These are phyloP conservation scores for Trogon melanurus DNA, from an alignment of 2,113 vertebrate genomes.

Conservation along the genomic window DNA sequence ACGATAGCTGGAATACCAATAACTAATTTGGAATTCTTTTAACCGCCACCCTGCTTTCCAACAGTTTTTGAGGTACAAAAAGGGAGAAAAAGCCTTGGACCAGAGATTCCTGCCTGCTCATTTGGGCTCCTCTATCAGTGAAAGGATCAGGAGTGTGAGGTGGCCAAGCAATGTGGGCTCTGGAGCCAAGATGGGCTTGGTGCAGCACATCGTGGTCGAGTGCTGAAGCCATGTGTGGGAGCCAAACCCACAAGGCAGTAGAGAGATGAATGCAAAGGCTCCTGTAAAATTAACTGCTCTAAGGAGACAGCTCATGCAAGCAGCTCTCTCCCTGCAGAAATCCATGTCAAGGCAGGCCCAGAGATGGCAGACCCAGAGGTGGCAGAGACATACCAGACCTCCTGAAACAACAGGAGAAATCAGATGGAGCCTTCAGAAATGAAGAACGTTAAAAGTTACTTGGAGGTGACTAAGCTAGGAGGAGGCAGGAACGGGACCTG, in stretches of 20 bases:
- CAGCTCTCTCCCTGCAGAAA: not conserved
- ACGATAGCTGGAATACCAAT: not conserved
- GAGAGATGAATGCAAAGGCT: not conserved
- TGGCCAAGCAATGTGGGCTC: not conserved
- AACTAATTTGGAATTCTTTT: not conserved
- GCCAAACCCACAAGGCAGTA: conserved; percentile 4
- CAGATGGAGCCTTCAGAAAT: not conserved
- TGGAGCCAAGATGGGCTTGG: not conserved
- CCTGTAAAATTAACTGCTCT: not conserved
- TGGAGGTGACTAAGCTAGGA: not conserved
- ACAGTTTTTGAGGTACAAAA: not conserved
- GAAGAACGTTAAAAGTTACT: not conserved
- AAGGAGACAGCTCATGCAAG: not conserved
- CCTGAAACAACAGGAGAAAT: not conserved
- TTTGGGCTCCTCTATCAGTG: not conserved
- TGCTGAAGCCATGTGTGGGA: not conserved
- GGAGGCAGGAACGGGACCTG: not conserved
- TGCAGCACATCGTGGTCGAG: not conserved
- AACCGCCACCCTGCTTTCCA: not conserved
- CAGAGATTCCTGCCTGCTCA: not conserved
- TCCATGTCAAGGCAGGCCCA: not conserved
- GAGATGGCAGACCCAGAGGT: not conserved
- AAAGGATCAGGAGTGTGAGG: not conserved
- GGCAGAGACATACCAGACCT: not conserved
- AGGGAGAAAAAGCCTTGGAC: not conserved